Evolutionary conservation across 2,888 invertebrate genomes (phyloP), one percentile per base, ranked within the genome.

Genomic region (Deilephila elpenor): DNA sequence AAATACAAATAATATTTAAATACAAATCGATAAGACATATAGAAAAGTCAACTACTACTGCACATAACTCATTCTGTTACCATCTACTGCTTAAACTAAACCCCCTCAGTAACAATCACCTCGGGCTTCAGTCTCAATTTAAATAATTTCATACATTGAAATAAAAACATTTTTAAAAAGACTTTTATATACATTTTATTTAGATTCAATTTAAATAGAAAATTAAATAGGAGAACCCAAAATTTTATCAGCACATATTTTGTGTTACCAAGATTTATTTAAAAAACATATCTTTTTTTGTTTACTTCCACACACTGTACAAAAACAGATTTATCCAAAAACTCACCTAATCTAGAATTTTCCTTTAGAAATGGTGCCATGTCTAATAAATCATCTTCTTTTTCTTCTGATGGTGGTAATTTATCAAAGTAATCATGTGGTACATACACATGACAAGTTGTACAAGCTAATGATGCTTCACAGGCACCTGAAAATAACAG

Each of bases 391-490:
- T 99, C 99, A 83, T 99, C 99, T 90, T 99, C 99, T 83, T 98
- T 97, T 87, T 99, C 99, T 70, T 97, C 96, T 0, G 99, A 96
- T 71, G 95, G 94, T 1, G 97, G 97, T 74, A 99, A 91, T 86
- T 96, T 96, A 74, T 98, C 96, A 32, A 95, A 87, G 88, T 96
- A 97, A 44, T 97, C 94, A 67, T 96, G 95, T 74, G 97, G 93
- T 5, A 99, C 98, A 88, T 99, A 99, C 0, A 99, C 97, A 92
- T 99, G 99, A 85, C 99, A 99, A 0, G 99, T 99, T 25, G 99
- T 99, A 87, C 99, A 99, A 0, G 99, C 99, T 82, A 99, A 88
- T 0, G 99, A 99, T 0, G 99, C 99, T 94, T 99, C 99, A 93
- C 99, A 99, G 0, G 99, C 99, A 74, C 98, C 98, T 97, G 86